Conservation (phyloP, 2,797 vertebrate genomes). For the Coccyzus lansbergi region DNA sequence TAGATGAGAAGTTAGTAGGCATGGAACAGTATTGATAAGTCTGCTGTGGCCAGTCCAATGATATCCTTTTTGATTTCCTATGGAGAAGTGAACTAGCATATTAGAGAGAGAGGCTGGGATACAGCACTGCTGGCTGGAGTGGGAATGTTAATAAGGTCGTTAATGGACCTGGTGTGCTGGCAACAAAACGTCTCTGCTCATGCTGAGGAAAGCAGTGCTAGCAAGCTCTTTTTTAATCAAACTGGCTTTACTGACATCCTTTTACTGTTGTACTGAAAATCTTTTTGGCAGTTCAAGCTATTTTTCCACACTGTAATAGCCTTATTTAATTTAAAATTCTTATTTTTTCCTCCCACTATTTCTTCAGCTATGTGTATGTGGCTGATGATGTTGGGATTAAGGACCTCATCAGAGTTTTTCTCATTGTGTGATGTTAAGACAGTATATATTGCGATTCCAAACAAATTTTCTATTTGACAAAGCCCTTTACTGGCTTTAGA, state of each 20-base stretch:
- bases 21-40: not conserved
- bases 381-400: slow-evolving; percentile 71
- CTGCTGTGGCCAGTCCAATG: slow-evolving; percentile 11
- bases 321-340: slow-evolving; percentile 78
- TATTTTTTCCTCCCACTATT: slow-evolving; percentile 55
- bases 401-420: slow-evolving; percentile 73
- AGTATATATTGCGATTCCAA: slow-evolving; percentile 74
- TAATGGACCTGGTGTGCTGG: not conserved
- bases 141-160: not conserved
- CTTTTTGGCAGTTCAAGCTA: slow-evolving; percentile 65
- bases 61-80: not conserved
- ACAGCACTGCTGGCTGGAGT: not conserved
- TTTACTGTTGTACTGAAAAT: slow-evolving; percentile 13
- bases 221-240: not conserved
- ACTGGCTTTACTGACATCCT: slow-evolving; percentile 19
- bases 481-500: slow-evolving; percentile 71
- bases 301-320: slow-evolving; percentile 69
- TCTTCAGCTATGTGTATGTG: slow-evolving; percentile 67
- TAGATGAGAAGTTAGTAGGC: not conserved
- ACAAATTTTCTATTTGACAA: slow-evolving; percentile 74
- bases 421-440: slow-evolving; percentile 72
- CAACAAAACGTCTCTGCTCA: not conserved
- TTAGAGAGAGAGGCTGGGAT: not conserved
- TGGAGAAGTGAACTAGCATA: not conserved
- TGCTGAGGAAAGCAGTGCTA: not conserved